A percentile compares a stretch with the other conserved stretches of the same genome.
Conservation (phyloP, 1,140 invertebrate species). For the Drosophila subobscura region DNA sequence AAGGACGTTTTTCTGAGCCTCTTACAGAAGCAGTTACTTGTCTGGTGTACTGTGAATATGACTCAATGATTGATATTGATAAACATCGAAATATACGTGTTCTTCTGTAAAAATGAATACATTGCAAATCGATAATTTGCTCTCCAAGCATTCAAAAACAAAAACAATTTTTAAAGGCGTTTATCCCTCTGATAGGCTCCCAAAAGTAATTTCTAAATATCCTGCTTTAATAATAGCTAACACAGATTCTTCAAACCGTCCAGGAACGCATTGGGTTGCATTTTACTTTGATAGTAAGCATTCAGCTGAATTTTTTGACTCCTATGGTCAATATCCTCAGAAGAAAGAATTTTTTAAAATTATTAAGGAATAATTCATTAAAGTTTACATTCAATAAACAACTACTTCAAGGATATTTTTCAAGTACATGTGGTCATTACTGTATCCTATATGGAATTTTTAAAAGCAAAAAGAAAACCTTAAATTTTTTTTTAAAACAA, state of each 20-base stretch:
- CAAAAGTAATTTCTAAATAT: neutral
- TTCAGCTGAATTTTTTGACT: neutral
- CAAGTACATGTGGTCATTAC: neutral
- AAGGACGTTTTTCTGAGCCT: neutral
- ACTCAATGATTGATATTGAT: conserved; percentile 1
- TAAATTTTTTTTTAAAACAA: no score
- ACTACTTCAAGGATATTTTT: neutral
- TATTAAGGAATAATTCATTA: neutral
- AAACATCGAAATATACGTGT: neutral
- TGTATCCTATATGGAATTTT: neutral
- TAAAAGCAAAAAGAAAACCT: neutral
- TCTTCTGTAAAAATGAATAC: neutral
- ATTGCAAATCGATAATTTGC: no score
- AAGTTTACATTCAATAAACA: neutral
- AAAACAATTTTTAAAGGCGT: no score
- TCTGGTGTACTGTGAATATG: neutral
- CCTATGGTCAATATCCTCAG: neutral
- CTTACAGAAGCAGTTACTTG: neutral
- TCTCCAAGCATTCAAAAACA: no score
- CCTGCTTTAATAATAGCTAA: neutral
- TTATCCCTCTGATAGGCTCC: no score
- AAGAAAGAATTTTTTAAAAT: no score
- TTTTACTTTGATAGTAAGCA: neutral
- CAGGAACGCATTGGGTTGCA: neutral
- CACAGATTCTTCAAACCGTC: no score